Base-by-base conservation (phyloP, 2,797 vertebrate species). In the Labeo calbasu region DNA sequence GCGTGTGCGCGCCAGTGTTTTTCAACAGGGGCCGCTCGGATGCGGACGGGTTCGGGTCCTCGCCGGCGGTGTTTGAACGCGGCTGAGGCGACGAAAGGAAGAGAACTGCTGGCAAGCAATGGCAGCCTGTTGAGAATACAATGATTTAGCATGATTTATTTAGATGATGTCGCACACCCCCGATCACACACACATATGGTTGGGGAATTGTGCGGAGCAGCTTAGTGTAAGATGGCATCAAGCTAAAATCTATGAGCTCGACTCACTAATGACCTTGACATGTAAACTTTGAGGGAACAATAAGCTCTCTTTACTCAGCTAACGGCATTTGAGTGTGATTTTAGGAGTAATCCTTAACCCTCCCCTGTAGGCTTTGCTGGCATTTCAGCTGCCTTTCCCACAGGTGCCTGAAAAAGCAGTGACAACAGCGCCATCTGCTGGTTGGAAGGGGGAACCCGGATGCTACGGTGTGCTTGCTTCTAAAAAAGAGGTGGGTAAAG, bases 371-470 rank as follows among this genome's bases (percentile, higher is more conserved):
- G 88, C 92, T 92, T 92, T 92, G 90, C 89, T 93, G 93, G 93
- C 93, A 94, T 95, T 94, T 94, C 88, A 88, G 86, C 81, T 83
- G 87, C 87, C 90, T 88, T 85, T 92, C 92, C 92, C 93, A 88
- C 85, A 92, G 93, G 93, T 92, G 92, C 89, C 59, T 78, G 72
- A 73, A 83, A 93, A 94, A 93, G 90, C 77, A 95, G 93, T 90
- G 92, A 85, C 89, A 90, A 94, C 92, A 94, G 83, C 93, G 89
- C 92, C 93, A 92, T 94, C 94, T 95, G 92, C 93, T 95, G 95
- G 92, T 83, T 13, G 12, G 77, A 82, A 17, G 1, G 2, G 28
- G 63, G 61, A 70, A 77, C 19, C 71, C 15, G 11, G 57, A 32
- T 10, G 21, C 0, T 9, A 66, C 7, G 13, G 21, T 68, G 53